Base-by-base conservation (phyloP, 2,888 invertebrate genomes). In the Craniophora ligustri region DNA sequence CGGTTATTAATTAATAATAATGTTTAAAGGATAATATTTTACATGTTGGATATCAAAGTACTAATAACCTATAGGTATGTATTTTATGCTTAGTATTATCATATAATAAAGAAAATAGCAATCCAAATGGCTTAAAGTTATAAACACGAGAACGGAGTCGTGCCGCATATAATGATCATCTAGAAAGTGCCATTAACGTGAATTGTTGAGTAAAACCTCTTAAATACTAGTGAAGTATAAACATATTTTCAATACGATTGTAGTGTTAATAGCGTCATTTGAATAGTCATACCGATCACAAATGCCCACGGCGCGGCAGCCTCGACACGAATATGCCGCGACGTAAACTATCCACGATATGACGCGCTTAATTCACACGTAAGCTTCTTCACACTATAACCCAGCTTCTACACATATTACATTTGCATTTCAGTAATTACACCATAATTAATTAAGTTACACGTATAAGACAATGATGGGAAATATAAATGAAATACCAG, bases 271-370 rank as follows among this genome's bases (percentile, higher is more conserved):
- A 67, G 61, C 68, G 69, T 75, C 75, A 79, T 74, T 72, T 61
- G 68, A 74, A 72, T 72, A 73, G 61, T 75, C 57, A 82, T 76
- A 81, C 78, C 79, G 82, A 84, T 87, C 85, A 82, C 84, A 86
- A 84, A 85, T 84, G 84, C 81, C 79, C 76, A 79, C 76, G 79
- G 79, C 81, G 69, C 82, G 72, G 74, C 84, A 91, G 78, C 92
- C 92, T 92, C 92, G 92, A 92, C 92, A 92, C 89, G 70, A 88
- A 90, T 92, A 85, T 83, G 73, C 78, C 68, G 75, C 79, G 80
- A 84, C 84, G 86, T 91, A 87, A 88, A 90, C 86, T 89, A 86
- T 88, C 83, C 81, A 66, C 74, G 72, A 75, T 76, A 64, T 78
- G 72, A 81, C 75, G 79, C 61, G 75, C 78, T 81, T 76, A 73